A percentile compares a stretch with the other conserved stretches of the same genome.
Conservation (phyloP, 1,140 invertebrate genomes). For the Hycleus phaleratus region DNA sequence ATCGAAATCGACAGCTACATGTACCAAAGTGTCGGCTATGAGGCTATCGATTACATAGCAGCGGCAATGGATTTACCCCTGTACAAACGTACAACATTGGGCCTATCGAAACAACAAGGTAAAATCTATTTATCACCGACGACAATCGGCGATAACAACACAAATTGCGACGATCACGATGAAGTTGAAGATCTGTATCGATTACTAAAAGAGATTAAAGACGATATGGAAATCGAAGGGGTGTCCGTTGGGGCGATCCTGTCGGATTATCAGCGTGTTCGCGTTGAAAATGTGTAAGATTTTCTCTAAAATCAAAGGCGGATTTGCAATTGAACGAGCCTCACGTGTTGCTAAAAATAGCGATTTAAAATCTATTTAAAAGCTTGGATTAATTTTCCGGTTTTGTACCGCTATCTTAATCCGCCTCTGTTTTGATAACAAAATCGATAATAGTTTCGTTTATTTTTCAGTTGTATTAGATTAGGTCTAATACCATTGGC, state of each 20-base stretch:
- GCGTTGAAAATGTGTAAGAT: slow-evolving; percentile 96
- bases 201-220: slow-evolving; percentile 77
- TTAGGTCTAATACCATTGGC: slow-evolving; percentile 82
- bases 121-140: slow-evolving; percentile 77
- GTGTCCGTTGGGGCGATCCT: slow-evolving; percentile 95
- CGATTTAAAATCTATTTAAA: no score
- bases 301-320: no score
- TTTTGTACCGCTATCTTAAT: no score
- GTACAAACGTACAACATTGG: slow-evolving; percentile 67
- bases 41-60: slow-evolving; percentile 85
- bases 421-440: no score
- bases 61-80: slow-evolving; percentile 91
- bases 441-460: slow-evolving; percentile 11
- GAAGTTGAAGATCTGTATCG: slow-evolving; percentile 98
- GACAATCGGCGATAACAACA: background rate
- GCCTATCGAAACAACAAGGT: slow-evolving; percentile 39
- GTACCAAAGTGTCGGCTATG: slow-evolving; percentile 98
- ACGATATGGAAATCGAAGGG: slow-evolving; percentile 75
- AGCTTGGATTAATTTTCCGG: no score
- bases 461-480: slow-evolving; percentile 68
- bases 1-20: slow-evolving; percentile 98
- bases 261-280: slow-evolving; percentile 93
- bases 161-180: slow-evolving; percentile 52
- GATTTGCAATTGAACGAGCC: no score
- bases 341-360: no score